Evolutionary conservation across 2,797 vertebrate genomes (phyloP).

Genomic region (Mormyrops boulengeri): DNA sequence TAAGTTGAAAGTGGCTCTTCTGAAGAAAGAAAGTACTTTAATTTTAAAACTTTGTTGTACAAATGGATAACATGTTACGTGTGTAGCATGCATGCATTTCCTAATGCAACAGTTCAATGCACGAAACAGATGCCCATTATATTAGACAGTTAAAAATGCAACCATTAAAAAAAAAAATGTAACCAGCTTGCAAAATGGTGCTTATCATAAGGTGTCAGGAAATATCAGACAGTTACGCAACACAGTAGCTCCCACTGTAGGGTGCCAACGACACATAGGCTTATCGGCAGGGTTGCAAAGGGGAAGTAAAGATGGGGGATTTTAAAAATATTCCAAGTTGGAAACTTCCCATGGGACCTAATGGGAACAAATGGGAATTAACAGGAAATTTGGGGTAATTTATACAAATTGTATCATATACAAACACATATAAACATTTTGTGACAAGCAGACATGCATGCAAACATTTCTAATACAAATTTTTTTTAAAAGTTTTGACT

Average conservation of each 20-base stretch:
- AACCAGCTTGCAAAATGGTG: background rate
- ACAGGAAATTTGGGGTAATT: background rate
- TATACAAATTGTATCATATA: background rate
- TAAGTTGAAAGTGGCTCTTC: background rate
- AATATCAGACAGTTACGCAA: background rate
- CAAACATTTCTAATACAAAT: background rate
- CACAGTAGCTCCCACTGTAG: background rate
- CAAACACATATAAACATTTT: background rate
- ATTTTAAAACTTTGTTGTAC: background rate
- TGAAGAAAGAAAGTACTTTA: background rate
- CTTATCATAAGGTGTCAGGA: background rate
- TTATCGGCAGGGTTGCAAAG: background rate
- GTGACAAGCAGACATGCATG: background rate
- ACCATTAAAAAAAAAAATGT: background rate
- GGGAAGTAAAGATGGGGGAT: background rate
- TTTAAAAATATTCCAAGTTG: background rate
- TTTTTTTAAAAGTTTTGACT: background rate
- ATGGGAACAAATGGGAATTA: background rate
- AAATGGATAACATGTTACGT: background rate
- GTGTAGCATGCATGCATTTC: background rate
- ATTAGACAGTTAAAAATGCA: background rate
- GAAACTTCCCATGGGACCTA: background rate
- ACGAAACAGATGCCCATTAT: background rate
- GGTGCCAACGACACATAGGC: background rate
- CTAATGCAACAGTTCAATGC: background rate